A percentile compares a stretch with the other conserved stretches of the same genome.
Evolutionary conservation across 2,888 invertebrate species (phyloP).

Genomic region (Agonopterix alstromeriana): DNA sequence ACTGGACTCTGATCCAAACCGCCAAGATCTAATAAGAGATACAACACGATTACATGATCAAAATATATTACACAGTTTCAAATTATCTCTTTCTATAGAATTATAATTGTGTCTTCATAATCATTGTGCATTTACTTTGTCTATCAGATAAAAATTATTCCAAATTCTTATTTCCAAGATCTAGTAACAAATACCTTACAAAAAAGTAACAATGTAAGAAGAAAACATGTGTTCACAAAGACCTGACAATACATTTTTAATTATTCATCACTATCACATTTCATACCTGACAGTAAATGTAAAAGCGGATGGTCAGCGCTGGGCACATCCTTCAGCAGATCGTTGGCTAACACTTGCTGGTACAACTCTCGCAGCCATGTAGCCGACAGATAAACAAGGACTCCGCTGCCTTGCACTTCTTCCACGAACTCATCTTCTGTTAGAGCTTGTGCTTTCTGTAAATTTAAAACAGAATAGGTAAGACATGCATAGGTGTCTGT

Average conservation of each 20-base stretch:
- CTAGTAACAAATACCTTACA: too few species aligned
- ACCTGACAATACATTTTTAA: too few species aligned
- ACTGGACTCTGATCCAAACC: conserved; percentile 90
- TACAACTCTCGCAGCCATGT: conserved; percentile 96
- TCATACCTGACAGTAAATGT: conserved; percentile 83
- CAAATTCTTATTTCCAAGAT: too few species aligned
- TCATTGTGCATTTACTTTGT: too few species aligned
- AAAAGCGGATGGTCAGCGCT: conserved; percentile 83
- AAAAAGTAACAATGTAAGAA: too few species aligned
- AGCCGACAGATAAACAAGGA: conserved; percentile 93
- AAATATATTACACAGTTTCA: background rate
- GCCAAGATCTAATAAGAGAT: conserved; percentile 80
- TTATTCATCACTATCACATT: background rate
- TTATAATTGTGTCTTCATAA: too few species aligned
- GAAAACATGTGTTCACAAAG: too few species aligned
- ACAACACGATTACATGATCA: background rate
- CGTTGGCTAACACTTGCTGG: conserved; percentile 87
- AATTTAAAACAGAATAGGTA: conserved; percentile 1
- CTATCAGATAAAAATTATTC: too few species aligned
- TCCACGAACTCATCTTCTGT: conserved; percentile 94
- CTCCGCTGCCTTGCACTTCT: conserved; percentile 93
- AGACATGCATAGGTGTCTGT: too few species aligned
- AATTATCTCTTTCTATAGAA: too few species aligned
- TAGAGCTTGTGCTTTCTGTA: conserved; percentile 63
- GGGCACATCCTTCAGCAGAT: conserved; percentile 83